Base-by-base conservation (phyloP, 2,888 invertebrate genomes). In the Caenorhabditis sp. region DNA sequence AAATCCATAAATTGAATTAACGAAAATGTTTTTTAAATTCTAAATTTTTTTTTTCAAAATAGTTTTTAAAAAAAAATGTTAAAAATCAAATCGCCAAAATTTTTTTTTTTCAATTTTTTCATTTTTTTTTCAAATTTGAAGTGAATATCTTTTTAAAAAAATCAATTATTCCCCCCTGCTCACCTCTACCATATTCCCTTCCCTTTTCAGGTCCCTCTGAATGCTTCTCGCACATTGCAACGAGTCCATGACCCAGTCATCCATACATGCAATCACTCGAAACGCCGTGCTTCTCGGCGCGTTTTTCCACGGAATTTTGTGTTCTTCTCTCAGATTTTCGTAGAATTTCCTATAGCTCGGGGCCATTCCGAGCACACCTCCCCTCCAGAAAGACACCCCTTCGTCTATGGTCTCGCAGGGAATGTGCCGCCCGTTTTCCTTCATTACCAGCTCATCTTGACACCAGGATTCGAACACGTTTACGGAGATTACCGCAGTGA, bases 181-280 rank as follows among this genome's bases (percentile, higher is more conserved):
- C 9, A 47, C 47, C 47, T 47, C 47, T 9, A 47, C 47, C 1
- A 2, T n/a, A 9, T 47, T n/a, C 18, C 47, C 47, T 3, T n/a
- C 2, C 18, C 11, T 18, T 9, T 11, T 47, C 18, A 47, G 11
- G 9, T 47, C 47, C 47, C 9, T 20, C 47, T 47, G 47, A 47
- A 47, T 47, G 18, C 2, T 18, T 11, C 47, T 47, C 5, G 47
- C 47, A 9, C 47, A 47, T 11, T 47, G 47, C 3, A 47, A 2
- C n/a, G 47, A n/a, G 24, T 40, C 40, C 15, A 60, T 24, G n/a
- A 60, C 24, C 60, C 60, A 60, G 40, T 60, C 60, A 32, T 60
- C 60, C 22, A 40, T 60, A 4, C 40, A 60, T 4, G 60, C 61
- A n/a, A 62, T 18, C 28, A 62, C 26, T 28, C 61, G 44, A 9